phyloP scores from a whole-genome alignment of 2,888 invertebrate genomes.

The Elmis aenea region DNA sequence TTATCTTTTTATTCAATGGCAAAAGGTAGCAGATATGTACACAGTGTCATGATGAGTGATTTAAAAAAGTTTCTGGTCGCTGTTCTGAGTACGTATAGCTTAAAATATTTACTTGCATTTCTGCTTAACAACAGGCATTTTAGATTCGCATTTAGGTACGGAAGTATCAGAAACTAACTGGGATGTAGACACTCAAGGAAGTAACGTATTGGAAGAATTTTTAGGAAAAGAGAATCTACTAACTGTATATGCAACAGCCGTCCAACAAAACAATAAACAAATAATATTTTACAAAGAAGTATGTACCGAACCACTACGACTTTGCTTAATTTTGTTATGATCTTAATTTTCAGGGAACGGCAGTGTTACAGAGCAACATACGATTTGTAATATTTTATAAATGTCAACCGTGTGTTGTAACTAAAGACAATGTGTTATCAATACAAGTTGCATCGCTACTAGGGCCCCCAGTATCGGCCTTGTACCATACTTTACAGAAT shows the following conservation, averaged over 20 bases:
- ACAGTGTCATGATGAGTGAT: too few relatives aligned
- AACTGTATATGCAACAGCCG: slow-evolving; percentile 43
- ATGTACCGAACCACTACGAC: too few relatives aligned
- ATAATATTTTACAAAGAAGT: slow-evolving; percentile 34
- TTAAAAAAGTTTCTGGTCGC: too few relatives aligned
- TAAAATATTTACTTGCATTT: too few relatives aligned
- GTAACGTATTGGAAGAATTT: slow-evolving; percentile 46
- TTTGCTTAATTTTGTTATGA: too few relatives aligned
- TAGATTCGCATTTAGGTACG: slow-evolving; percentile 36
- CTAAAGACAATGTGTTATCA: slow-evolving; percentile 54
- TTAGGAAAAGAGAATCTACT: slow-evolving; percentile 47
- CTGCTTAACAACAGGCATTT: too few relatives aligned
- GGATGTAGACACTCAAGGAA: slow-evolving; percentile 38
- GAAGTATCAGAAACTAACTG: slow-evolving; percentile 29
- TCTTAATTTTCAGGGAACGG: neutral
- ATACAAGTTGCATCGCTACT: slow-evolving; percentile 57
- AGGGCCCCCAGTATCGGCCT: slow-evolving; percentile 54
- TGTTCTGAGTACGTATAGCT: neutral
- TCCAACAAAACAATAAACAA: slow-evolving; percentile 33
- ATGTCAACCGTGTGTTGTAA: slow-evolving; percentile 52
- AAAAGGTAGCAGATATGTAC: too few relatives aligned
- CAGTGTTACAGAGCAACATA: slow-evolving; percentile 1
- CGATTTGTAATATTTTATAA: slow-evolving; percentile 57
- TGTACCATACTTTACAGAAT: slow-evolving; percentile 59
- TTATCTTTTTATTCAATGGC: too few relatives aligned